These are phyloP conservation scores for Heteractis magnifica DNA, from an alignment of 92 coral and sea anemone species.

Conservation along the genomic window DNA sequence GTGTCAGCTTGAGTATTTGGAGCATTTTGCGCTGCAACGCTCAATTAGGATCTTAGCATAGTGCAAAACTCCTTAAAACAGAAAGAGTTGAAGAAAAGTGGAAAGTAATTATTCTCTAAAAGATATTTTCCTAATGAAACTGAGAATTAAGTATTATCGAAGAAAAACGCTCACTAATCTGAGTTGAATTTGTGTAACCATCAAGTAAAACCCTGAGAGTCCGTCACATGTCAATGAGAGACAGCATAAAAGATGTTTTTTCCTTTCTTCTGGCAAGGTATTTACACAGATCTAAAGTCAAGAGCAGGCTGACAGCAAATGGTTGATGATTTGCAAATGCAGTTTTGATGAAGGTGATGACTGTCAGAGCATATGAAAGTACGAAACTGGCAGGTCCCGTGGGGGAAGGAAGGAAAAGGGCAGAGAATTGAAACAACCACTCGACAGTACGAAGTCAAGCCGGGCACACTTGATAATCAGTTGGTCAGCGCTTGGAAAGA, in stretches of 20 bases:
- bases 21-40: neutral
- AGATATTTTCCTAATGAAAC: no score
- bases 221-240: neutral
- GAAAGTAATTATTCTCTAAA: no score
- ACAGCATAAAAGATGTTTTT: neutral
- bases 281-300: slow-evolving; percentile 5
- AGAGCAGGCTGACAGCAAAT: neutral
- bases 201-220: neutral
- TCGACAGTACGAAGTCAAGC: neutral
- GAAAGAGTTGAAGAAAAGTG: neutral
- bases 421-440: neutral
- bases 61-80: neutral
- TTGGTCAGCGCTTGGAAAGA: neutral
- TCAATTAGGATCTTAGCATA: neutral
- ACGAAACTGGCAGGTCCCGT: neutral
- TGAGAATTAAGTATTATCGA: no score
- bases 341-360: neutral
- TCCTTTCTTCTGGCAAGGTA: neutral
- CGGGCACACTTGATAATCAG: neutral
- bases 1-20: neutral
- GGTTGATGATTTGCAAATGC: neutral
- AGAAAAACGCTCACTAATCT: neutral
- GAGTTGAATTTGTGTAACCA: neutral
- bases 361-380: neutral
- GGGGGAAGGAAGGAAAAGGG: neutral